Conservation (phyloP, 2,888 invertebrate species). For the Clostera curtula region DNA sequence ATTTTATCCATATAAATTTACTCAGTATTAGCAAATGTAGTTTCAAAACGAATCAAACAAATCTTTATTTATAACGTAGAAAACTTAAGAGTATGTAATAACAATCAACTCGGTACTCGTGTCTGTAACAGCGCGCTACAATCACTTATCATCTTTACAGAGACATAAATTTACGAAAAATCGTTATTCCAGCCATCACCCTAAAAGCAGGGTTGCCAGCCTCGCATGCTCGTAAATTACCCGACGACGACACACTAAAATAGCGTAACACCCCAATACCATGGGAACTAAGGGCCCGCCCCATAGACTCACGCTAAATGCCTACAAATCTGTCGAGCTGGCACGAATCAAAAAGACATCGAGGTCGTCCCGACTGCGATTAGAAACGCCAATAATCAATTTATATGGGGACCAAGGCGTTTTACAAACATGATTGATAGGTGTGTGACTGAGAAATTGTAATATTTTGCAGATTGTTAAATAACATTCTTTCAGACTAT, state of each 20-base stretch:
- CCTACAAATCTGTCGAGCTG: conserved; percentile 60
- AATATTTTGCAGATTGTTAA: too few species aligned
- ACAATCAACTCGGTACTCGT: too few species aligned
- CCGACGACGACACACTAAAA: conserved; percentile 64
- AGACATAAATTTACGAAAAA: conserved; percentile 52
- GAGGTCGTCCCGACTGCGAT: conserved; percentile 48
- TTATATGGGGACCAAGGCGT: conserved; percentile 49
- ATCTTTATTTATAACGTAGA: too few species aligned
- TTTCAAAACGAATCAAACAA: too few species aligned
- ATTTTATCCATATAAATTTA: too few species aligned
- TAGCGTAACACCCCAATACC: conserved; percentile 69
- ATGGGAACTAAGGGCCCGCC: conserved; percentile 58
- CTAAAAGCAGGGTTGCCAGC: conserved; percentile 57
- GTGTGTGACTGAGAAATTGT: conserved; percentile 51
- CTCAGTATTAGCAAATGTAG: too few species aligned
- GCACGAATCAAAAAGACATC: conserved; percentile 67
- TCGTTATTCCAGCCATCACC: conserved; percentile 55
- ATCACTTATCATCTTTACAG: conserved; percentile 39
- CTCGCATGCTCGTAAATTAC: conserved; percentile 67
- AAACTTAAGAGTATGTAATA: too few species aligned
- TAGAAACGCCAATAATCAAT: conserved; percentile 67
- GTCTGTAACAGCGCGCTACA: conserved; percentile 16
- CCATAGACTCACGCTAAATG: conserved; percentile 53
- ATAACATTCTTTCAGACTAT: too few species aligned
- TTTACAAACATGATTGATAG: conserved; percentile 52